phyloP scores from a whole-genome alignment of 2,888 invertebrate species.

The Microdon myrmicae region DNA sequence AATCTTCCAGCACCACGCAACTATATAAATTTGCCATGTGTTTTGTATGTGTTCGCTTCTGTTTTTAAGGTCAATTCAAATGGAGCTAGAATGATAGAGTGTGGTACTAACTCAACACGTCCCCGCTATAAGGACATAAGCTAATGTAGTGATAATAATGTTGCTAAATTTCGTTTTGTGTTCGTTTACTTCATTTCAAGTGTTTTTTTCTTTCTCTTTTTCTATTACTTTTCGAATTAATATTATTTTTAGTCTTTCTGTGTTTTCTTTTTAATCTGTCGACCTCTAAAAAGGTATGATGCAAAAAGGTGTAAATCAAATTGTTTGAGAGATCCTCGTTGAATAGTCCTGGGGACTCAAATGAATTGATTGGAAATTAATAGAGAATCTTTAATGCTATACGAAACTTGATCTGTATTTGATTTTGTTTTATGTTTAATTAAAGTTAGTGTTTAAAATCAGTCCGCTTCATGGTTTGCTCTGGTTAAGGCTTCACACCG shows the following conservation, averaged over 20 bases:
- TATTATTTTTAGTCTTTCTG: slow-evolving; percentile 2
- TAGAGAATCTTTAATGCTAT: no score
- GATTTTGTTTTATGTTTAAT: no score
- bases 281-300: no score
- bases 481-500: no score
- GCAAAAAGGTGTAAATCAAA: no score
- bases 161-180: slow-evolving; percentile 4
- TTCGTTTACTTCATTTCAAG: not conserved
- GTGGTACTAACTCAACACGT: not conserved
- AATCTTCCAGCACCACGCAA: slow-evolving; percentile 35
- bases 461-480: no score
- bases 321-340: no score
- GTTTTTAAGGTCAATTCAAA: slow-evolving; percentile 6
- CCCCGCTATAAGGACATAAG: slow-evolving; percentile 4
- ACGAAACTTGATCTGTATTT: no score
- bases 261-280: no score
- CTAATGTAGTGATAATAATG: slow-evolving; percentile 8
- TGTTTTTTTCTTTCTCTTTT: slow-evolving; percentile 1
- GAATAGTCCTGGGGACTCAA: no score
- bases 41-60: slow-evolving; percentile 5
- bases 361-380: no score
- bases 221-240: slow-evolving; percentile 3
- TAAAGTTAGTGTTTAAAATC: no score
- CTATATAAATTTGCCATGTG: slow-evolving; percentile 15
- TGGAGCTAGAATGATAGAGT: not conserved